phyloP scores from a whole-genome alignment of 2,888 invertebrate species.

The Helicoverpa assulta region DNA sequence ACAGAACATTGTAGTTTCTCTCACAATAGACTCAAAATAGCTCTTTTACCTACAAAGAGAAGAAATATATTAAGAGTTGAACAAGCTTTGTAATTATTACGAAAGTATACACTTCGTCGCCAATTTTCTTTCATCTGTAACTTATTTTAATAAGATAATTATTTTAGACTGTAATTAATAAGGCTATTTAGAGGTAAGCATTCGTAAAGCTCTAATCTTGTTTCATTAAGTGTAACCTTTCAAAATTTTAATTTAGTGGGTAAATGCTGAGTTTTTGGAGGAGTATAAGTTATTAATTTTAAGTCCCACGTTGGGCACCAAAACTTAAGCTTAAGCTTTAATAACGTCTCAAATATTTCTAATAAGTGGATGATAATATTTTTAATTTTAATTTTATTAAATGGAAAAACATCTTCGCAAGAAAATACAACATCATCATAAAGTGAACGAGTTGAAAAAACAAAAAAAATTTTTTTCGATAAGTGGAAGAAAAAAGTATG shows the following conservation, averaged over 20 bases:
- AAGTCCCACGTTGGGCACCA: slow-evolving; percentile 34
- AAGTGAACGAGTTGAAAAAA: too few species aligned
- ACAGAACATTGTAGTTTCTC: slow-evolving; percentile 49
- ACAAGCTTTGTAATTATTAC: slow-evolving; percentile 25
- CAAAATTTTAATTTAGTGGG: too few species aligned
- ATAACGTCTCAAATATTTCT: neutral
- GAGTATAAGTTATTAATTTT: neutral
- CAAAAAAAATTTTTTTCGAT: too few species aligned
- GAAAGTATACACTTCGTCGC: slow-evolving; percentile 24
- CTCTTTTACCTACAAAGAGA: slow-evolving; percentile 23
- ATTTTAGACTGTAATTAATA: neutral
- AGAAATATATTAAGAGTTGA: slow-evolving; percentile 26
- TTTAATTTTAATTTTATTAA: too few species aligned
- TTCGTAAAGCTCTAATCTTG: neutral
- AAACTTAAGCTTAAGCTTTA: neutral
- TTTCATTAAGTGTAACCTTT: neutral
- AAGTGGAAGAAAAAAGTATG: too few species aligned
- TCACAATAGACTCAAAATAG: slow-evolving; percentile 48
- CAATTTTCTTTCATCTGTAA: slow-evolving; percentile 10
- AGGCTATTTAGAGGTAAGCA: neutral
- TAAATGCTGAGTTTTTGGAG: too few species aligned
- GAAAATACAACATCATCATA: too few species aligned
- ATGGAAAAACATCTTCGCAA: too few species aligned
- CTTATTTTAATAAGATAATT: slow-evolving; percentile 2
- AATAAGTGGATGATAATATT: neutral